A percentile compares a stretch with the other conserved stretches of the same genome.
Conservation (phyloP, 1,140 invertebrate species). For the Trichoplusia ni region DNA sequence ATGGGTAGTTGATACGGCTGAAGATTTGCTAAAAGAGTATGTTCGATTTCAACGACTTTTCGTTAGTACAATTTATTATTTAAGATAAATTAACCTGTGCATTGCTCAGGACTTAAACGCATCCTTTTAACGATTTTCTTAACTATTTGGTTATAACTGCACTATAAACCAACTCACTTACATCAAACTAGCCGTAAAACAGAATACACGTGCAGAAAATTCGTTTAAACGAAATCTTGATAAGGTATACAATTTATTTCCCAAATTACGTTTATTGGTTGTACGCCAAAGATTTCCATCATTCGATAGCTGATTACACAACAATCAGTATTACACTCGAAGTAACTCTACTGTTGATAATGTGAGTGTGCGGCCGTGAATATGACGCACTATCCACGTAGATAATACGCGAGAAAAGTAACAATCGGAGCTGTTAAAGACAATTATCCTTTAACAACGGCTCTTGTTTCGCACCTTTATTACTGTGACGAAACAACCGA, state of each 20-base stretch:
- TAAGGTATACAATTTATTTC: not conserved
- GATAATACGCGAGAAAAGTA: conserved; percentile 5
- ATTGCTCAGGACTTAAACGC: no score
- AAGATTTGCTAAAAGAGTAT: no score
- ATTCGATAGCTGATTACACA: conserved; percentile 10
- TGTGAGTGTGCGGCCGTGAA: conserved; percentile 20
- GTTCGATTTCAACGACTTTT: no score
- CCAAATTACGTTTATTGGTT: not conserved
- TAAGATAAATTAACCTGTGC: no score
- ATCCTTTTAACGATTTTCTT: no score
- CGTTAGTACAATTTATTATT: no score
- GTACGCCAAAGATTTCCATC: conserved; percentile 1
- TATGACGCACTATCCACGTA: conserved; percentile 14
- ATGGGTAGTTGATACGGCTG: no score
- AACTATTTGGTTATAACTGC: no score
- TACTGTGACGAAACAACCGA: not conserved
- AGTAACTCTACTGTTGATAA: conserved; percentile 21
- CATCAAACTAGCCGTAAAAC: no score
- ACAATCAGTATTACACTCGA: not conserved
- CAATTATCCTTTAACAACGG: not conserved
- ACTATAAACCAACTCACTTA: no score
- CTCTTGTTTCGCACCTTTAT: not conserved
- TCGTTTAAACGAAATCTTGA: not conserved
- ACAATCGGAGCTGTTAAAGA: not conserved
- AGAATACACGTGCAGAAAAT: no score